Evolutionary conservation across 2,113 vertebrate species (phyloP), one percentile per base, ranked within the genome.

Genomic region (Xiphophorus maculatus): DNA sequence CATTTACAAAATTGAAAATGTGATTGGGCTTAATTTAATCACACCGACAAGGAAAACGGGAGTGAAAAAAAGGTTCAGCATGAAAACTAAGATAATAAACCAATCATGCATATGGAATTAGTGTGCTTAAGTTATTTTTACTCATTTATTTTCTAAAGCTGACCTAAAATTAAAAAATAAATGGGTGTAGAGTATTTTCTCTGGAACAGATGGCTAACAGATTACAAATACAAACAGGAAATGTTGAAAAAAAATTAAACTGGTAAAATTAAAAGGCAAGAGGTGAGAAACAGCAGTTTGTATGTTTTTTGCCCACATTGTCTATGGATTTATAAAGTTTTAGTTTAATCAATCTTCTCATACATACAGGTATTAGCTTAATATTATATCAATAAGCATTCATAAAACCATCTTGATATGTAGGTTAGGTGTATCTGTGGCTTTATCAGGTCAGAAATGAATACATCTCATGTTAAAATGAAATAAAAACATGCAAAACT

Each of bases 401-500:
- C 3, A 2, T 15, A 61, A 22, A 15, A 33, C 5, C 1, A 66
- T 12, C n/a, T 66, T 40, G 51, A 73, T 33, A 48, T 14, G 61
- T 3, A 9, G 48, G 67, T 51, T 40, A 67, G 42, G 73, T 15
- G 74, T 35, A 71, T 67, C 33, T 32, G 17, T 17, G 73, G 66
- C 69, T 74, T 58, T 71, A 11, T 73, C 67, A 61, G 58, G 19
- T 27, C 22, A 81, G 72, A 76, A 33, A 29, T 61, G 2, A 54
- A 63, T 58, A 66, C 27, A 77, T 81, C 44, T 51, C 13, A 6
- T 19, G 13, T 33, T 63, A 42, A 81, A 73, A 15, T 25, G 19
- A 32, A 22, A 67, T 28, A 3, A 71, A 85, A 81, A 82, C 77
- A 86, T 84, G 86, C 79, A 80, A 19, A 73, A 73, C 71, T 73